Percentiles rank a stretch among this genome's conserved stretches.
These are phyloP conservation scores for Theodoxus fluviatilis DNA, from an alignment of 2,888 invertebrate genomes.

Conservation along the genomic window DNA sequence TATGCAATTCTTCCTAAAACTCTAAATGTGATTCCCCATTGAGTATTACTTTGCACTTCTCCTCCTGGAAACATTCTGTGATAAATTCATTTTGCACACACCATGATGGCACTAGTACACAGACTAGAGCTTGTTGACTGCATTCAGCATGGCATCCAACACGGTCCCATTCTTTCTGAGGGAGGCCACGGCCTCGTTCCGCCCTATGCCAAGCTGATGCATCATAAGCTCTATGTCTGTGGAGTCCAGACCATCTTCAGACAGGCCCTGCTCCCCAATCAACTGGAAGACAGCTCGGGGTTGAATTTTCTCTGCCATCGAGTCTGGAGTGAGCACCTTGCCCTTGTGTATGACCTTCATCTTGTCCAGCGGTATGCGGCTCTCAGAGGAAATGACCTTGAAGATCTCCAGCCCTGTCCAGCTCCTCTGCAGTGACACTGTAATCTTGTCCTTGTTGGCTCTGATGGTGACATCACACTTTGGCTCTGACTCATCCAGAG, in stretches of 20 bases:
- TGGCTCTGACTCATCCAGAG: constrained; percentile 32
- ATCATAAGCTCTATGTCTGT: constrained; percentile 49
- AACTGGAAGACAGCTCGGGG: constrained; percentile 49
- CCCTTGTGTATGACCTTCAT: constrained; percentile 55
- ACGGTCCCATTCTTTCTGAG: constrained; percentile 43
- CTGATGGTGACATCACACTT: constrained; percentile 40
- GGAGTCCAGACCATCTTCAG: constrained; percentile 43
- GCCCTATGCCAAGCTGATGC: constrained; percentile 46
- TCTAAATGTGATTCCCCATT: too few species aligned
- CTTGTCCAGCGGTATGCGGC: constrained; percentile 48
- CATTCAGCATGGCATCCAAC: constrained; percentile 50
- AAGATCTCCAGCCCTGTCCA: constrained; percentile 46
- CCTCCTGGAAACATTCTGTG: too few species aligned
- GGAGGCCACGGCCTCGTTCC: constrained; percentile 48
- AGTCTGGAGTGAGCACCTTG: constrained; percentile 40
- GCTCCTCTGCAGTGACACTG: constrained; percentile 37
- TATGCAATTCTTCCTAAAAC: too few species aligned
- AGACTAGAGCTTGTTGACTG: constrained; percentile 26
- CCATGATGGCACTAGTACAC: too few species aligned
- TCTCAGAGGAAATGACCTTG: constrained; percentile 39
- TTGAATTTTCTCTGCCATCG: constrained; percentile 34
- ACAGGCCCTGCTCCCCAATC: constrained; percentile 48
- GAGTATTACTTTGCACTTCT: too few species aligned
- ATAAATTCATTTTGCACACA: too few species aligned
- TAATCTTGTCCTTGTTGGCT: constrained; percentile 47